A percentile compares a stretch with the other conserved stretches of the same genome.
Evolutionary conservation across 2,888 invertebrate genomes (phyloP).

Genomic region (Lissocephala sabroskyi): DNA sequence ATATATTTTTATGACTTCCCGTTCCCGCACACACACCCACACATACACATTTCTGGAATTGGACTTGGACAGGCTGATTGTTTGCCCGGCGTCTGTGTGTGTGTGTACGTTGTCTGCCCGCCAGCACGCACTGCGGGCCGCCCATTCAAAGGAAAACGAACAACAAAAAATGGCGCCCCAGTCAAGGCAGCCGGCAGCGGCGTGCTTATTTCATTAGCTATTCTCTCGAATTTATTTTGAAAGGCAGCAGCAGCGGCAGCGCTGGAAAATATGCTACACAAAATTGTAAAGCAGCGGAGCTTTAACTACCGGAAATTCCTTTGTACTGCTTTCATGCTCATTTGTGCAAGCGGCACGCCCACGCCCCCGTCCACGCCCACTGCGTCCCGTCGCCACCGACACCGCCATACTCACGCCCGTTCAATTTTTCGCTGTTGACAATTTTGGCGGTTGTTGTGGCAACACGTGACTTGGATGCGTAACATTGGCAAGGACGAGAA

Average conservation of each 20-base stretch:
- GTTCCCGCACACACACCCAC: conserved; percentile 15
- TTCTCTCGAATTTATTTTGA: conserved; percentile 42
- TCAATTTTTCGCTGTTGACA: conserved; percentile 64
- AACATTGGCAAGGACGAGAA: conserved; percentile 14
- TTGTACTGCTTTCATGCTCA: conserved; percentile 56
- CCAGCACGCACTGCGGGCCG: background rate
- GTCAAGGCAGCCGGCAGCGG: background rate
- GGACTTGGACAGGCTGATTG: conserved; percentile 28
- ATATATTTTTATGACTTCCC: conserved; percentile 54
- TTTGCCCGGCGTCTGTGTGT: background rate
- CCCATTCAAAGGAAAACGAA: background rate
- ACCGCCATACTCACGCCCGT: conserved; percentile 52
- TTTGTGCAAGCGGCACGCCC: conserved; percentile 36
- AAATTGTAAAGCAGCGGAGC: conserved; percentile 20
- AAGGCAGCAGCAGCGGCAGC: background rate
- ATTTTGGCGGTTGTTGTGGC: conserved; percentile 63
- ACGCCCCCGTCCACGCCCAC: conserved; percentile 1
- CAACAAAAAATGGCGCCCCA: background rate
- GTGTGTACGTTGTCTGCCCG: background rate
- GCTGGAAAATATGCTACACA: conserved; percentile 36
- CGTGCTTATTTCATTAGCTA: conserved; percentile 59
- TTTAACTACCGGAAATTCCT: conserved; percentile 64
- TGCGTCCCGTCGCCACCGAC: too few relatives aligned
- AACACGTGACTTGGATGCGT: conserved; percentile 63
- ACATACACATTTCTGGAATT: background rate